phyloP scores from a whole-genome alignment of 2,797 vertebrate genomes.

The Podarcis lilfordi region DNA sequence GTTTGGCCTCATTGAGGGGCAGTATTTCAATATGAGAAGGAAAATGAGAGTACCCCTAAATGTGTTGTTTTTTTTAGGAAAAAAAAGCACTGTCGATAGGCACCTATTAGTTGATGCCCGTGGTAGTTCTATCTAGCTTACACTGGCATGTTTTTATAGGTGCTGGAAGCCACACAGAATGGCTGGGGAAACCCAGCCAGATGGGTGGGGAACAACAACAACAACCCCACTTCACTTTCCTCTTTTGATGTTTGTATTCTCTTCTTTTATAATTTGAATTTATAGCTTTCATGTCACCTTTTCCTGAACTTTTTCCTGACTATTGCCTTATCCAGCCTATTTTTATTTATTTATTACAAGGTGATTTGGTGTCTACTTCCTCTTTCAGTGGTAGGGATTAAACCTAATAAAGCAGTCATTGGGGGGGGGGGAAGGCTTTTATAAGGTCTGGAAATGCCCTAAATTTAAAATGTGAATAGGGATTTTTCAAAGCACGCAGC shows the following conservation, averaged over 20 bases:
- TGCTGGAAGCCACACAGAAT: no score
- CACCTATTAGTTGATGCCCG: not conserved
- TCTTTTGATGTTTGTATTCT: not conserved
- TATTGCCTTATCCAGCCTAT: not conserved
- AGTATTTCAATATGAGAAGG: no score
- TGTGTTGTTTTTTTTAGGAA: no score
- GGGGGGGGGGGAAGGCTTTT: not conserved
- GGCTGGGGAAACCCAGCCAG: no score
- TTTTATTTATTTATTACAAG: not conserved
- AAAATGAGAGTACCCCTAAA: no score
- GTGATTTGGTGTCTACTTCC: not conserved
- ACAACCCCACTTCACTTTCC: not conserved
- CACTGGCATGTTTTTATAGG: no score
- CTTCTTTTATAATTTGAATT: not conserved
- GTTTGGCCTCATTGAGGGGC: no score
- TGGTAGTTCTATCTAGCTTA: no score
- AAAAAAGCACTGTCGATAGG: no score
- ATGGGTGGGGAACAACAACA: no score
- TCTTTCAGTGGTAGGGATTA: not conserved
- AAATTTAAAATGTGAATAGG: not conserved
- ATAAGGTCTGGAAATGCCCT: not conserved
- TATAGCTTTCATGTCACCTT: not conserved
- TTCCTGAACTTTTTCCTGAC: not conserved
- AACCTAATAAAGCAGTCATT: not conserved
- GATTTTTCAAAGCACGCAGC: not conserved